Evolutionary conservation across 2,797 vertebrate species (phyloP).

Genomic region (Chiropotes sagulatus): DNA sequence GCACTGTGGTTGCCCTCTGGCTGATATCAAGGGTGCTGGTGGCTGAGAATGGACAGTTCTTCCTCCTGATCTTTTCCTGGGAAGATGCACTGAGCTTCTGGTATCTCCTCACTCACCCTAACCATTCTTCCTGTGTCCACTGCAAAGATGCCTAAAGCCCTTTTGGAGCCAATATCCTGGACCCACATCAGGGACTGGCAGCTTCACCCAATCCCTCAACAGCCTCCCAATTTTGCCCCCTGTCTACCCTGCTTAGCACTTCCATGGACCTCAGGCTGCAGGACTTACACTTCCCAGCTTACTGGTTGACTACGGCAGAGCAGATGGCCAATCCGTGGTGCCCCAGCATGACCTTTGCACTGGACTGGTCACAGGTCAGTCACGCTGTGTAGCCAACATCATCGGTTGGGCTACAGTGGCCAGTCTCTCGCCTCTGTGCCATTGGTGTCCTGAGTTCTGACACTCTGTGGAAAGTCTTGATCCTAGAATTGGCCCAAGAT

Average conservation of each 20-base stretch:
- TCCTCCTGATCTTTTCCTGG: background rate
- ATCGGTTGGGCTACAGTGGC: background rate
- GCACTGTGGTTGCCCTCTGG: background rate
- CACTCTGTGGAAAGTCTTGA: background rate
- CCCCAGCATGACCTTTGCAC: background rate
- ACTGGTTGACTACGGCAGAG: background rate
- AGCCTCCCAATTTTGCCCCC: background rate
- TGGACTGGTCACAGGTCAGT: background rate
- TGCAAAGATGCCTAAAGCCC: background rate
- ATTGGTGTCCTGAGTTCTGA: rapidly evolving
- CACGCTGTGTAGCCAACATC: background rate
- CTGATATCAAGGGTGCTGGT: background rate
- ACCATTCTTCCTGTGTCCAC: background rate
- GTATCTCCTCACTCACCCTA: too few relatives aligned
- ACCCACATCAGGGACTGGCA: background rate
- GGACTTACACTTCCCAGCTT: too few relatives aligned
- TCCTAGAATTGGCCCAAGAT: background rate
- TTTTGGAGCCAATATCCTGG: background rate
- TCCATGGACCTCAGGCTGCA: background rate
- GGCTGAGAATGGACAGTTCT: background rate
- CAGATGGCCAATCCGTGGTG: background rate
- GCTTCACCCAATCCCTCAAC: rapidly evolving
- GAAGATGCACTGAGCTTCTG: rapidly evolving
- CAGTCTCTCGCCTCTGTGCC: rapidly evolving
- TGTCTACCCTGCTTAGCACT: background rate